Percentiles rank a stretch among this genome's conserved stretches.
Evolutionary conservation across 2,888 invertebrate species (phyloP).

Genomic region (Hyalella azteca): DNA sequence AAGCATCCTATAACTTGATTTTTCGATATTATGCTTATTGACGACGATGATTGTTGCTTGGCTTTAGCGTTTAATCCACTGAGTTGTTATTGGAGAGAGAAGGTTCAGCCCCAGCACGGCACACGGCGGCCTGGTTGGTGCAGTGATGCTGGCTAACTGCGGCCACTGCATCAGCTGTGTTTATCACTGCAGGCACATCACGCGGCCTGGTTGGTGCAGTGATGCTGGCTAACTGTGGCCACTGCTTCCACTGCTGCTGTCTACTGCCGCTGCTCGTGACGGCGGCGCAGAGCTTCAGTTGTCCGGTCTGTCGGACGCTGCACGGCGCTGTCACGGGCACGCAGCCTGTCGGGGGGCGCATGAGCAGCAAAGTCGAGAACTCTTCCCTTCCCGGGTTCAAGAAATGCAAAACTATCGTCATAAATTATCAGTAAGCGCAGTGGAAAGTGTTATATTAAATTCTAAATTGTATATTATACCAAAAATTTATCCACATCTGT

Average conservation of each 20-base stretch:
- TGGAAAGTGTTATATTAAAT: background rate
- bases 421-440: background rate
- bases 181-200: background rate
- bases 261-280: background rate
- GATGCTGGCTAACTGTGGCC: constrained; percentile 4
- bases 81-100: background rate
- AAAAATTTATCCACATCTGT: background rate
- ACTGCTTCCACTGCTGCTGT: constrained; percentile 13
- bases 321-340: constrained; percentile 9
- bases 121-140: background rate
- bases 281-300: background rate
- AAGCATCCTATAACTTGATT: too few species aligned
- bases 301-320: background rate
- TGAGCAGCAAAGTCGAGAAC: background rate
- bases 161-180: background rate
- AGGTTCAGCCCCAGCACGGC: background rate
- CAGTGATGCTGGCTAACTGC: background rate
- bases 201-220: constrained; percentile 9
- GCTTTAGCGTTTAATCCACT: background rate
- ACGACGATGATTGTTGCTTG: too few species aligned
- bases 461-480: background rate
- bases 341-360: background rate
- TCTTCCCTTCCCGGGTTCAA: background rate
- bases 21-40: too few species aligned
- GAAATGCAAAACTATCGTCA: background rate